Evolutionary conservation across 2,113 vertebrate genomes (phyloP).

Genomic region (Alces alces): DNA sequence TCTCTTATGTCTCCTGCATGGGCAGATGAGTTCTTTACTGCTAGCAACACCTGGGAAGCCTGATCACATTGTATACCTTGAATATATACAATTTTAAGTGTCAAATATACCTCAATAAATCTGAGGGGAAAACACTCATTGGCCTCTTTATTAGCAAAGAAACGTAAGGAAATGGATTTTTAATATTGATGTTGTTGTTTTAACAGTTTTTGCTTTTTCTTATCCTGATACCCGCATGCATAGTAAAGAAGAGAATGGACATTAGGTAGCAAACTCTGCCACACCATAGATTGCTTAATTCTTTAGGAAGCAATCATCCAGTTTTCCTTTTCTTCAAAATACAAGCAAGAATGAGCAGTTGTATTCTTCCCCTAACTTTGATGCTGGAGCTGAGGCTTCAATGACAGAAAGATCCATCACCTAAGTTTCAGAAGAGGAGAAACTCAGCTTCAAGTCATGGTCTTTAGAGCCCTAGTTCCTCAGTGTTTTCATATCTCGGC

Average conservation of each 20-base stretch:
- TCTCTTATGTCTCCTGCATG: background rate
- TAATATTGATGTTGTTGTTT: background rate
- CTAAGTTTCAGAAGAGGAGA: background rate
- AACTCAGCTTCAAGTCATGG: background rate
- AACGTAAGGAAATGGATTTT: background rate
- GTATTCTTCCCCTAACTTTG: rapidly evolving
- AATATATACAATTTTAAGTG: background rate
- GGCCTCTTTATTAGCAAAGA: background rate
- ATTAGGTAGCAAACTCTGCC: background rate
- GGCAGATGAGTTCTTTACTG: background rate
- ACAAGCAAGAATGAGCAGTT: background rate
- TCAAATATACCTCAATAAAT: background rate
- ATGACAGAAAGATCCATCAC: background rate
- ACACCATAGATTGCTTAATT: background rate
- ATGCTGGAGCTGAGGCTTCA: background rate
- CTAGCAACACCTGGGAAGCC: background rate
- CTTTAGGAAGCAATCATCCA: background rate
- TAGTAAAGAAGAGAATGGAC: background rate
- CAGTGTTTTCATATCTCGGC: rapidly evolving
- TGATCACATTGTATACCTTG: background rate
- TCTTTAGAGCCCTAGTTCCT: rapidly evolving
- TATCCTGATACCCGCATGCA: background rate
- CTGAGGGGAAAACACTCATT: background rate
- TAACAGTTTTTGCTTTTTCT: background rate
- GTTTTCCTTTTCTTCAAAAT: background rate